Percentiles rank a stretch among this genome's conserved stretches.
Evolutionary conservation across 2,797 vertebrate species (phyloP).

Genomic region (Atherinosoma microstoma): DNA sequence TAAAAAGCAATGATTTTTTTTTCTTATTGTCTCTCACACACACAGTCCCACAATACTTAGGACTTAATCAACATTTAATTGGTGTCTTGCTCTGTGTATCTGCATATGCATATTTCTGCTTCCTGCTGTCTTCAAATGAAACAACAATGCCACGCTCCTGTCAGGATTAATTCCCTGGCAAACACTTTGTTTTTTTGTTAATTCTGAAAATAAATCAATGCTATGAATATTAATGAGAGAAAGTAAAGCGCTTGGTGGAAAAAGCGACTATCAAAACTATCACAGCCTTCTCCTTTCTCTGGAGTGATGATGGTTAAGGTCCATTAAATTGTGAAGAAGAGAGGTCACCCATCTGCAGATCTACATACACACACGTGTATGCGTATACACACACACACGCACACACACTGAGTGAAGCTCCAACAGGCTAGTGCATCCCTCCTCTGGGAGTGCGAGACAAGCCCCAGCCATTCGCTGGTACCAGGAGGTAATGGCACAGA

Average conservation of each 20-base stretch:
- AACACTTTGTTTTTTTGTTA: conserved; percentile 78
- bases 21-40: conserved; percentile 60
- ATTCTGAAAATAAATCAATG: conserved; percentile 82
- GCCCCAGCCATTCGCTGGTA: conserved; percentile 78
- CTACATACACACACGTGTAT: conserved; percentile 19
- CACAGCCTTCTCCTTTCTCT: conserved; percentile 46
- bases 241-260: conserved; percentile 70
- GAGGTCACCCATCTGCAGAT: conserved; percentile 72
- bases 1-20: conserved; percentile 43
- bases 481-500: conserved; percentile 86
- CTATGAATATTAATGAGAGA: conserved; percentile 78
- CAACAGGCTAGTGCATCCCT: conserved; percentile 73
- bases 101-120: conserved; percentile 83
- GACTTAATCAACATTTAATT: conserved; percentile 86
- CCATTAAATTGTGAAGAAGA: conserved; percentile 79
- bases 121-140: conserved; percentile 76
- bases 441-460: conserved; percentile 79
- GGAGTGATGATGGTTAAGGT: conserved; percentile 58
- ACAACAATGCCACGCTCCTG: conserved; percentile 78
- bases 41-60: conserved; percentile 79
- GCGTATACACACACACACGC: not conserved
- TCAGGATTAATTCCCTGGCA: conserved; percentile 82
- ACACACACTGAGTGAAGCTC: conserved; percentile 54
- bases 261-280: conserved; percentile 67
- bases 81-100: conserved; percentile 81